Evolutionary conservation across 2,113 vertebrate species (phyloP), one percentile per base, ranked within the genome.

Genomic region (Corythornis vintsioides): DNA sequence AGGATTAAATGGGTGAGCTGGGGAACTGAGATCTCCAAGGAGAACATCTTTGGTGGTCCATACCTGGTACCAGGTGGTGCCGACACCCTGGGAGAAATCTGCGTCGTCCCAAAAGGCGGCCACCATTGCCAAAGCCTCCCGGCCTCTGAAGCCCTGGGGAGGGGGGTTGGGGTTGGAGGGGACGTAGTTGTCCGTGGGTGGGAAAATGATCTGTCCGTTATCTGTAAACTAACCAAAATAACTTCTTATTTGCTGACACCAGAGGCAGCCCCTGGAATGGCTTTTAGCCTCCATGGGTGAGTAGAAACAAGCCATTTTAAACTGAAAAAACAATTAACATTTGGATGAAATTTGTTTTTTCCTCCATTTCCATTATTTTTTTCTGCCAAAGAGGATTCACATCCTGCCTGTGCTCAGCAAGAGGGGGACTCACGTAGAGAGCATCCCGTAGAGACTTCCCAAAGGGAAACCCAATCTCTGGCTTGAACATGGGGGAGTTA

Each of bases 131-230:
- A 96, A 52, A 15, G 2, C 7, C 22, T 97, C 96, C 15, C 0
- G 3, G 50, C 64, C 59, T 1, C 91, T 92, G 94, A 98, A 98
- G 45, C 96, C 96, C n/a, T 0, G 2, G 15, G 25, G 20, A 15
- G 94, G 97, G 11, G 98, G 97, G 59, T 97, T 95, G 29, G 97
- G 96, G 45, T 97, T 97, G 77, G 94, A 91, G 13, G 83, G 96
- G 19, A 95, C 2, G 1, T 93, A 76, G 38, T 95, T 93, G 52
- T 95, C 95, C 33, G 96, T 97, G 61, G 96, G 69, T 19, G 97
- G 97, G 91, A 98, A 98, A 89, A 98, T 83, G 43, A 98, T 98
- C 84, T 97, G 97, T 43, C 98, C 98, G 0, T 98, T 98, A 84
- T 98, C 98, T 96, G 98, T 98, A 92, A 98, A 98, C 98, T 98